Conservation (phyloP, 2,797 vertebrate genomes). For the Liparis tanakae region DNA sequence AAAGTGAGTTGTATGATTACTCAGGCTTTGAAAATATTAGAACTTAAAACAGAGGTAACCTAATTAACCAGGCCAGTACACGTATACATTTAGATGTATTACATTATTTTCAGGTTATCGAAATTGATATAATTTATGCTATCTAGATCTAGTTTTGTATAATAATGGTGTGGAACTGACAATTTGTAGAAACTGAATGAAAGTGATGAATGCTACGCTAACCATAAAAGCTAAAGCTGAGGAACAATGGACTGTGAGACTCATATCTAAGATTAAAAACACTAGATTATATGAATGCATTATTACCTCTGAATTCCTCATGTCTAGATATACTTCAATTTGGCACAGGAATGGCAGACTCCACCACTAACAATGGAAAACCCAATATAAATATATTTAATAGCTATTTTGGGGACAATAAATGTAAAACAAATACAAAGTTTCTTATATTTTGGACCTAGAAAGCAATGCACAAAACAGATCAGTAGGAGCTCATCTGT, state of each 20-base stretch:
- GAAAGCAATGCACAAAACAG: neutral
- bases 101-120: neutral
- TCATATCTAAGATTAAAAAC: neutral
- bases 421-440: neutral
- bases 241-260: neutral
- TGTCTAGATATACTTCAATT: neutral
- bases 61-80: no score
- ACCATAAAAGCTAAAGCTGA: neutral
- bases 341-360: neutral
- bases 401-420: neutral
- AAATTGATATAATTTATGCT: neutral
- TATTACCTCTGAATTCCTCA: neutral
- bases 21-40: no score
- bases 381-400: neutral
- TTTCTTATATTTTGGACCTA: neutral
- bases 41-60: no score
- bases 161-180: neutral
- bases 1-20: no score
- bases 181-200: neutral
- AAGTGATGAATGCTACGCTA: neutral
- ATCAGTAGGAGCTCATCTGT: conserved; percentile 28
- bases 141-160: neutral
- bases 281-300: neutral
- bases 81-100: no score
- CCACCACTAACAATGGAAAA: neutral